A percentile compares a stretch with the other conserved stretches of the same genome.
Evolutionary conservation across 2,113 vertebrate genomes (phyloP).

Genomic region (Sinocyclocheilus grahami): DNA sequence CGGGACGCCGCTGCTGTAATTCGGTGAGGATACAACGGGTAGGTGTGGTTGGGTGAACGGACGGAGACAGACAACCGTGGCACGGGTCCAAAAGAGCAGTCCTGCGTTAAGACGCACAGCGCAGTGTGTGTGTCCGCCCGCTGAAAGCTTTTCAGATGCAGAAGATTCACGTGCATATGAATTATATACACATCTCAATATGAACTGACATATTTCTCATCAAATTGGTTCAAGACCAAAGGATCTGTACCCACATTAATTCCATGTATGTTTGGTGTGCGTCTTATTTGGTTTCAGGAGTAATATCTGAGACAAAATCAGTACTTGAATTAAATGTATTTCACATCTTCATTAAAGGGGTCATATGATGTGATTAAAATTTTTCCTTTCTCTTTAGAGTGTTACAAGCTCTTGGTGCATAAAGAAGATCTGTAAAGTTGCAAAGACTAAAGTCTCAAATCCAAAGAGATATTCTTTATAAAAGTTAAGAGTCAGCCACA

Average conservation of each 20-base stretch:
- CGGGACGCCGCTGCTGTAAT: neutral
- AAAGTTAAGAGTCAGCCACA: too few relatives aligned
- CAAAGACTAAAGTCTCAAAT: too few relatives aligned
- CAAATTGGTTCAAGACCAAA: too few relatives aligned
- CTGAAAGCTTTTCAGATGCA: conserved; percentile 16
- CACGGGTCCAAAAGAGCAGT: conserved; percentile 43
- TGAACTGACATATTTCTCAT: neutral
- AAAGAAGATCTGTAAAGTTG: too few relatives aligned
- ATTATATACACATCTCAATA: neutral
- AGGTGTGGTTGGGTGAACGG: conserved; percentile 50
- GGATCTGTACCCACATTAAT: neutral
- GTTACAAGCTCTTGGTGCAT: too few relatives aligned
- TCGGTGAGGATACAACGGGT: neutral
- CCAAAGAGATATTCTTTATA: too few relatives aligned
- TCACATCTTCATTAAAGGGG: neutral
- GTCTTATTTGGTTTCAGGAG: neutral
- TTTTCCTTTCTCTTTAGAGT: too few relatives aligned
- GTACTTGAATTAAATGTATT: neutral
- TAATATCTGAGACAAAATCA: neutral
- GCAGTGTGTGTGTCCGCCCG: conserved; percentile 18
- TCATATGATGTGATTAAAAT: too few relatives aligned
- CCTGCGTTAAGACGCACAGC: conserved; percentile 28
- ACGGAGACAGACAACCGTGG: conserved; percentile 44
- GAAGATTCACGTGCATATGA: neutral
- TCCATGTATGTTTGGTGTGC: neutral